Base-by-base conservation (phyloP, 2,113 vertebrate genomes). In the Petaurus breviceps region DNA sequence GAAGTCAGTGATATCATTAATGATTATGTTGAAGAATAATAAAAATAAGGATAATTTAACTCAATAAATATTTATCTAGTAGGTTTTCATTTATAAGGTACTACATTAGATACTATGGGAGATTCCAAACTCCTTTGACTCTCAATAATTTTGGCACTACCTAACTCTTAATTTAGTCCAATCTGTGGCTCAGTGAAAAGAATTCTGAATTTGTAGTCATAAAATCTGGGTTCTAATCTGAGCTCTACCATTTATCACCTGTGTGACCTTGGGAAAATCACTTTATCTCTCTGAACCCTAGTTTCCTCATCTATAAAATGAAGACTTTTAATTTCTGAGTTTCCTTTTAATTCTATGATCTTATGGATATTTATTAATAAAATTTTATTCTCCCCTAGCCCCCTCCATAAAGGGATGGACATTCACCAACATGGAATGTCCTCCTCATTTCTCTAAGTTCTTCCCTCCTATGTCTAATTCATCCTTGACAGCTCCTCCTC, bases 51-150 rank as follows among this genome's bases (percentile, higher is more conserved):
- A 77, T 77, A n/a, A 77, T 90, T 90, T 92, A 51, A 43, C 57
- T 90, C 92, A 16, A 24, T 95, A 96, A 89, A 96, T 92, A 95
- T 89, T 54, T 92, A 94, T 16, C 84, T 52, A 93, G 26, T 49
- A 90, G 89, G 26, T 77, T 55, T 25, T 90, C 77, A 24, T 55
- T 51, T 89, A 90, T 92, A 92, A 94, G 43, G n/a, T n/a, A 91
- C 10, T 52, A n/a, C 51, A 51, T 57, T 93, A 90, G 68, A 89
- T 92, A 89, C 92, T 94, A n/a, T 68, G 61, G 50, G 55, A 90
- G 46, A 93, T 50, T 49, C 89, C 57, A 89, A 55, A 93, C 92
- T 61, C 57, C 57, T 61, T 11, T 8, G 31, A 77, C 61, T 77
- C 37, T 77, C 5, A 77, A 77, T 77, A 77, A n/a, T 77, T 14